phyloP scores from a whole-genome alignment of 1,140 invertebrate species.

The Steinernema khuongi region DNA sequence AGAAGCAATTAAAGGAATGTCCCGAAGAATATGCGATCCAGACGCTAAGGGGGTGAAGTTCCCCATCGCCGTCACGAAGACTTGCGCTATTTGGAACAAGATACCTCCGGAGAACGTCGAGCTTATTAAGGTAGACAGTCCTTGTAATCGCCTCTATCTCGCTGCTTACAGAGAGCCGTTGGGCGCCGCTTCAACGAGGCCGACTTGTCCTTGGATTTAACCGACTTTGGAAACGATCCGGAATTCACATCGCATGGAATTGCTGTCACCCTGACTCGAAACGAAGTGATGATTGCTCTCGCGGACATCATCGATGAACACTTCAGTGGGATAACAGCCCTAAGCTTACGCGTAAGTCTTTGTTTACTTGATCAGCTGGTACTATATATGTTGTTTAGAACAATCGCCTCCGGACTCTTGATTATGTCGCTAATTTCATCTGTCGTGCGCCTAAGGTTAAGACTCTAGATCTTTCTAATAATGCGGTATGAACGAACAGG shows the following conservation, averaged over 20 bases:
- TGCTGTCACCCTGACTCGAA: neutral
- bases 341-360: neutral
- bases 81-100: constrained; percentile 17
- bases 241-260: constrained; percentile 3
- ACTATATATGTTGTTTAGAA: neutral
- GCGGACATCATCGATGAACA: constrained; percentile 4
- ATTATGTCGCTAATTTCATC: neutral
- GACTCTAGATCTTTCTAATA: constrained; percentile 16
- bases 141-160: neutral
- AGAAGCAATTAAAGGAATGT: neutral
- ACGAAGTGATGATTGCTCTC: constrained; percentile 1
- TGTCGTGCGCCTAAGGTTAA: neutral
- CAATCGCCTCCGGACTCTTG: constrained; percentile 18
- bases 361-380: neutral
- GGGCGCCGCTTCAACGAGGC: neutral
- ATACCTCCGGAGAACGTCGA: neutral
- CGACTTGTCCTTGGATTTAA: neutral
- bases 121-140: neutral
- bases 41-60: neutral
- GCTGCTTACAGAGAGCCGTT: constrained; percentile 2
- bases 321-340: neutral
- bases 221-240: neutral
- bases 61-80: neutral
- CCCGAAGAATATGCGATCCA: neutral
- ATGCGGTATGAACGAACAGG: neutral